phyloP scores from a whole-genome alignment of 2,888 invertebrate genomes.

The Lepidochitona cinerea region DNA sequence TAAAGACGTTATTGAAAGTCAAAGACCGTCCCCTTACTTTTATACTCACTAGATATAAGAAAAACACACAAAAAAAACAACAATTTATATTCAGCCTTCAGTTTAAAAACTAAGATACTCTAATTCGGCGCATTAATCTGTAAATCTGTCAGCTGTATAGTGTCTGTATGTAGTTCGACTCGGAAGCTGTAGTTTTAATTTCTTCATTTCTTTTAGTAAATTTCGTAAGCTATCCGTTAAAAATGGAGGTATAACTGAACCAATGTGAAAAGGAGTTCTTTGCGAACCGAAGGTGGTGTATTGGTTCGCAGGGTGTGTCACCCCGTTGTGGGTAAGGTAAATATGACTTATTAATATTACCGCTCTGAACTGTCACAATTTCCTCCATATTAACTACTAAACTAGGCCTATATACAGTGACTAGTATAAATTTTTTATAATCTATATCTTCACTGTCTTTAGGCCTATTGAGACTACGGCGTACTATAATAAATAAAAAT shows the following conservation, averaged over 20 bases:
- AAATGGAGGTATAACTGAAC: constrained; percentile 37
- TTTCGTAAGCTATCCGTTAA: constrained; percentile 8
- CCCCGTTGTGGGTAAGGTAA: constrained; percentile 54
- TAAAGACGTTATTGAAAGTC: too few relatives aligned
- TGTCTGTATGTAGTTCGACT: neutral
- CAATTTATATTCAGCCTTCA: too few relatives aligned
- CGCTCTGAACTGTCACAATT: neutral
- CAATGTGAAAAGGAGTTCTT: constrained; percentile 25
- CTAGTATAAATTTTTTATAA: too few relatives aligned
- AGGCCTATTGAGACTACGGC: too few relatives aligned
- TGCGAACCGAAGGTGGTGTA: constrained; percentile 57
- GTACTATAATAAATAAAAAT: too few relatives aligned
- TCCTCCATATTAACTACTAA: neutral
- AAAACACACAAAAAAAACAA: too few relatives aligned
- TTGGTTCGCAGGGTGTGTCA: constrained; percentile 56
- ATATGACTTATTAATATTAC: constrained; percentile 4
- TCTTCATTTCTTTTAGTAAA: constrained; percentile 1
- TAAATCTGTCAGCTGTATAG: neutral
- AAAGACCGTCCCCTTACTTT: too few relatives aligned
- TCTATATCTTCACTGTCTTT: too few relatives aligned
- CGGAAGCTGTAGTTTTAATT: neutral
- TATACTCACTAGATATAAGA: too few relatives aligned
- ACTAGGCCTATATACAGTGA: too few relatives aligned
- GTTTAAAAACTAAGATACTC: too few relatives aligned
- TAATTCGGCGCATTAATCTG: neutral